These are phyloP conservation scores for Pachycephus smyrnensis DNA, from an alignment of 2,888 invertebrate genomes.

Conservation along the genomic window DNA sequence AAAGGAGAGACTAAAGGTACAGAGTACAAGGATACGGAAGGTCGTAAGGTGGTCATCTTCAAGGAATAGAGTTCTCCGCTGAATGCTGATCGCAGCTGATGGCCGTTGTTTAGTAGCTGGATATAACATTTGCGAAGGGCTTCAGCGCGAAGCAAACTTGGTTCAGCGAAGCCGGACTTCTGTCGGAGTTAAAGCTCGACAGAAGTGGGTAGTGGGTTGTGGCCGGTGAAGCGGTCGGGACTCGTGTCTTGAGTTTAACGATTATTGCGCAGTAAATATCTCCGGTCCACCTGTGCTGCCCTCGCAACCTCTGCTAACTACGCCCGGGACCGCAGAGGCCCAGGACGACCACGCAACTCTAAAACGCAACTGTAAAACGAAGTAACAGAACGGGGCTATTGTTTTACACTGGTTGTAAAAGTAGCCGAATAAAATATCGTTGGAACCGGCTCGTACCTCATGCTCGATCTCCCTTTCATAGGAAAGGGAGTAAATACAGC, in stretches of 20 bases:
- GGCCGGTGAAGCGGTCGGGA: constrained; percentile 14
- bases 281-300: constrained; percentile 45
- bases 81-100: not conserved
- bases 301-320: constrained; percentile 16
- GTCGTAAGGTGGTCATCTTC: not conserved
- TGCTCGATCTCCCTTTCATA: not conserved
- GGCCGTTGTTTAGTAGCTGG: not conserved
- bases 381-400: constrained; percentile 53
- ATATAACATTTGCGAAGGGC: not conserved
- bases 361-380: constrained; percentile 48
- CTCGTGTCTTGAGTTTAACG: constrained; percentile 49
- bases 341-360: constrained; percentile 18
- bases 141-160: not conserved
- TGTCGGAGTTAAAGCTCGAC: constrained; percentile 9
- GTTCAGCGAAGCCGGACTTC: constrained; percentile 10
- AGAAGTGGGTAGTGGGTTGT: not conserved
- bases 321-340: constrained; percentile 12
- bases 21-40: not conserved
- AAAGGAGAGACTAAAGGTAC: not conserved
- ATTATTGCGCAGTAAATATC: constrained; percentile 57
- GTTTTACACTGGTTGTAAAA: constrained; percentile 58
- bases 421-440: constrained; percentile 48
- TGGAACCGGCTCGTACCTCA: constrained; percentile 28
- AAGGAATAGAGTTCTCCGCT: not conserved
- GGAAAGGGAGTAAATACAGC: not conserved